Evolutionary conservation across 2,113 vertebrate genomes (phyloP), one percentile per base, ranked within the genome.

Genomic region (Athene cunicularia): DNA sequence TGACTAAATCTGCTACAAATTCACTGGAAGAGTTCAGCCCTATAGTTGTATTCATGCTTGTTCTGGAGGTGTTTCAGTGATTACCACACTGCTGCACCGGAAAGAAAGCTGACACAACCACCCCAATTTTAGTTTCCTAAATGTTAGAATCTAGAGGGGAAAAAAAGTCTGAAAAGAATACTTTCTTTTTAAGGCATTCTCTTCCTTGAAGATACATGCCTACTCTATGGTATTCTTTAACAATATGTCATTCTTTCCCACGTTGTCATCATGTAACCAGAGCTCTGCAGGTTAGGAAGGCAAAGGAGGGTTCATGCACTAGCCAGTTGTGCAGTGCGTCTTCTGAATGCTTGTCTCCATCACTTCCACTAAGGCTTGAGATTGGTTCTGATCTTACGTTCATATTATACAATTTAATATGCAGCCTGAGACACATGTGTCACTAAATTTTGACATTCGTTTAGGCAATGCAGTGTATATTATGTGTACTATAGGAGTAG

Each of bases 181-280:
- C 24, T 56, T 68, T 68, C 16, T 28, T 56, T 70, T 18, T 4
- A 21, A 77, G 49, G 7, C 47, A 12, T 35, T 35, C 0, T 43
- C 22, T 17, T 32, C 56, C 53, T 32, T 8, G 3, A 53, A 47
- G 35, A 4, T 14, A 3, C 3, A 8, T 23, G 11, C 22, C 50
- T 15, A 4, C 39, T 32, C 1, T 3, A 2, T 16, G 32, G 7
- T 27, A 28, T 20, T 52, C 14, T 12, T 18, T 41, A 45, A 20
- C 66, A 20, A 1, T 8, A 14, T 37, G 62, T 9, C 17, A 3
- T 49, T 41, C 35, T 14, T 74, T 75, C 15, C 43, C 24, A 1
- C 15, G 53, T 11, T 3, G 1, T 4, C 14, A 2, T 39, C 41
- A 1, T 0, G 0, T 24, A 59, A 21, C 26, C 45, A 1, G 9